Conservation (phyloP, 2,113 vertebrate genomes). For the Hemicordylus capensis region DNA sequence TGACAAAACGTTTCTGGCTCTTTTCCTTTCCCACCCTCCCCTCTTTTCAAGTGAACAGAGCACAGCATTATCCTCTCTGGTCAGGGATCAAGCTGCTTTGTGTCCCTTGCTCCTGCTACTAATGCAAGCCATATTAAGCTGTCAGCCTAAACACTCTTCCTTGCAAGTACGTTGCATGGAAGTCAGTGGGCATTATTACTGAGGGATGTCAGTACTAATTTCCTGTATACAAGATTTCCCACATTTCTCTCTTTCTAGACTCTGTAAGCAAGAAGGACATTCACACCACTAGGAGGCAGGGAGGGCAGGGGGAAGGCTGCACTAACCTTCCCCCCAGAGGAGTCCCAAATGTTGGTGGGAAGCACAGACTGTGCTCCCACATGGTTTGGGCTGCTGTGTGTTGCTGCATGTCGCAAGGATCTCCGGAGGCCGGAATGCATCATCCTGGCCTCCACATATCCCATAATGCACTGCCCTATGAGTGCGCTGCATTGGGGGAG, state of each 20-base stretch:
- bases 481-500: too few relatives aligned
- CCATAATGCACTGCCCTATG: too few relatives aligned
- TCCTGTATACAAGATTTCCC: not conserved
- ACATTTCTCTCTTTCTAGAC: not conserved
- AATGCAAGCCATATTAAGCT: not conserved
- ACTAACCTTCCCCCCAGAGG: too few relatives aligned
- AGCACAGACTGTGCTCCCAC: too few relatives aligned
- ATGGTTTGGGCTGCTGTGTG: too few relatives aligned
- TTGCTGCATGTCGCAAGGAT: too few relatives aligned
- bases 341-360: too few relatives aligned
- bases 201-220: not conserved
- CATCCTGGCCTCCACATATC: too few relatives aligned
- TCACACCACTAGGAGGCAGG: too few relatives aligned
- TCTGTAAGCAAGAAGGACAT: too few relatives aligned
- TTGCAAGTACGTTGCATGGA: not conserved
- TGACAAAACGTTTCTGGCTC: constrained; percentile 49
- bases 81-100: not conserved
- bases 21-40: constrained; percentile 11
- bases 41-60: not conserved
- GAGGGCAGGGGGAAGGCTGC: too few relatives aligned
- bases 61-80: not conserved
- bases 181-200: not conserved
- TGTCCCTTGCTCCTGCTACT: not conserved
- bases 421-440: too few relatives aligned
- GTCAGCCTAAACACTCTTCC: not conserved